Percentiles rank a stretch among this genome's conserved stretches.
These are phyloP conservation scores for Bombus breviceps DNA, from an alignment of 1,140 invertebrate species.

Conservation along the genomic window DNA sequence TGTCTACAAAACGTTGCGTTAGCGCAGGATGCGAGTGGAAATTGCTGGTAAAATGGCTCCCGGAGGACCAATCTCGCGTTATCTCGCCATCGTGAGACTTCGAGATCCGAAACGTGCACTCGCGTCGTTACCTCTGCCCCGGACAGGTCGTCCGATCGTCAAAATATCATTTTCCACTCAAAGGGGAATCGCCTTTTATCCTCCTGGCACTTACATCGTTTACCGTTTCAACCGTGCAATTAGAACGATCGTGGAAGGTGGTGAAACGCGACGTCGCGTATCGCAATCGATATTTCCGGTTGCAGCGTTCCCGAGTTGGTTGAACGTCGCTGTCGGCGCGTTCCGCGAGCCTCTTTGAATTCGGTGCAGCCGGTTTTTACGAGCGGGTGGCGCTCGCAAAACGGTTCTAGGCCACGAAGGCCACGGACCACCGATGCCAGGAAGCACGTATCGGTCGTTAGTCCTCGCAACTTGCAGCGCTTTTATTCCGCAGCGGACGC, in stretches of 20 bases:
- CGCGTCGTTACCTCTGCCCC: too few species aligned
- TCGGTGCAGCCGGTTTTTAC: background rate
- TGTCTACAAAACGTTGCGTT: too few species aligned
- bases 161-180: too few species aligned
- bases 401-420: conserved; percentile 4
- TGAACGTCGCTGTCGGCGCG: too few species aligned
- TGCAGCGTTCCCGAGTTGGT: background rate
- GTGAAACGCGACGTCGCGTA: background rate
- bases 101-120: too few species aligned
- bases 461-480: background rate
- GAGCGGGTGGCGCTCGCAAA: conserved; percentile 10
- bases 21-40: too few species aligned
- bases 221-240: background rate
- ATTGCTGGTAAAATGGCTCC: too few species aligned
- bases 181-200: background rate
- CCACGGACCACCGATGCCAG: background rate
- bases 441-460: conserved; percentile 43
- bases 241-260: background rate
- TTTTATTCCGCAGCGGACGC: conserved; percentile 14
- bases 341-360: background rate
- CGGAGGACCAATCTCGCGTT: too few species aligned
- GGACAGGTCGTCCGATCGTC: too few species aligned
- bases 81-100: too few species aligned
- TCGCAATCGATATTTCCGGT: background rate
- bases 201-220: background rate